phyloP scores from a whole-genome alignment of 2,888 invertebrate species.

The Cantharis nigra region DNA sequence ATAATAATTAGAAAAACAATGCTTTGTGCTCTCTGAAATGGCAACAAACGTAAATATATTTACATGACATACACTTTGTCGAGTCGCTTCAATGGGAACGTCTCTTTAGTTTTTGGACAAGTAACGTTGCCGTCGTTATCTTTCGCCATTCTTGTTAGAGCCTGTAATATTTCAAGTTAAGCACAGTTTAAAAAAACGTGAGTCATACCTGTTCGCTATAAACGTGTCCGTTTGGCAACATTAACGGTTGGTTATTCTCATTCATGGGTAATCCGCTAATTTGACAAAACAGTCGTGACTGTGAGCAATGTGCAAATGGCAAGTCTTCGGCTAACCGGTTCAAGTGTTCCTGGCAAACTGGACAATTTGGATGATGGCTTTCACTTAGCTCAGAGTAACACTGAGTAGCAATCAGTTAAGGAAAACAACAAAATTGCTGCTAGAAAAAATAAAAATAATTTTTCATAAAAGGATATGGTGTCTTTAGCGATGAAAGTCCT shows the following conservation, averaged over 20 bases:
- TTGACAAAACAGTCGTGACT: conserved; percentile 91
- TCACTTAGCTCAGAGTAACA: conserved; percentile 69
- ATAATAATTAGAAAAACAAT: background rate
- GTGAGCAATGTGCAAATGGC: conserved; percentile 95
- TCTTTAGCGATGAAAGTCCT: conserved; percentile 93
- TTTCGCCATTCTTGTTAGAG: conserved; percentile 85
- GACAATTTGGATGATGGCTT: conserved; percentile 83
- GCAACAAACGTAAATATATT: conserved; percentile 40
- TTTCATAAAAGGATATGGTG: conserved; percentile 72
- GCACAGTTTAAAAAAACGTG: conserved; percentile 2
- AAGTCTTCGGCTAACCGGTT: conserved; percentile 83
- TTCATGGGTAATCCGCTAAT: conserved; percentile 90
- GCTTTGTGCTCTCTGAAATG: background rate
- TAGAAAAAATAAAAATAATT: background rate
- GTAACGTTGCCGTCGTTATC: conserved; percentile 90
- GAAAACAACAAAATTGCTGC: conserved; percentile 15
- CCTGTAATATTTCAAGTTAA: conserved; percentile 60
- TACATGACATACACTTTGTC: conserved; percentile 98
- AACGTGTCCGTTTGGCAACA: conserved; percentile 97
- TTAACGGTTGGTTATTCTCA: conserved; percentile 97
- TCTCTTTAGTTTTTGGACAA: conserved; percentile 93
- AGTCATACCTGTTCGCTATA: conserved; percentile 82
- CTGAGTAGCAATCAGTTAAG: conserved; percentile 57
- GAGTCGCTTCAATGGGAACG: conserved; percentile 86
- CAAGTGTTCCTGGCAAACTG: conserved; percentile 88